Conservation (phyloP, 1,140 invertebrate genomes). For the Lasioglossum baleicum region DNA sequence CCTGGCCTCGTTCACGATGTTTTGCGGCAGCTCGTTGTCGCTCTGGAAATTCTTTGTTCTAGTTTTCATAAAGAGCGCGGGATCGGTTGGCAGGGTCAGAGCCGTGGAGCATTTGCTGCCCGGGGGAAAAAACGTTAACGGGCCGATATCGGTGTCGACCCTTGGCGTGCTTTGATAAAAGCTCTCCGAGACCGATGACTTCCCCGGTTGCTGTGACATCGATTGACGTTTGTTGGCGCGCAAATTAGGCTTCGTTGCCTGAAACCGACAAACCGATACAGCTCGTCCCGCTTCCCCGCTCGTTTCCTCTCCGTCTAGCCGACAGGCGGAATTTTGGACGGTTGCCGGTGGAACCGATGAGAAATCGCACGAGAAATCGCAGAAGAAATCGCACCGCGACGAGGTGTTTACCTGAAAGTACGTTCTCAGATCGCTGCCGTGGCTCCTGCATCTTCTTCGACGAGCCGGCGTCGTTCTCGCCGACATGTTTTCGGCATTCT, state of each 20-base stretch:
- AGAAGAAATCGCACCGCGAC: too few species aligned
- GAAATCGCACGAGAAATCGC: too few species aligned
- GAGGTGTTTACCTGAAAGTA: constrained; percentile 73
- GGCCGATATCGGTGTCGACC: constrained; percentile 76
- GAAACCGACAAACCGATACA: constrained; percentile 22
- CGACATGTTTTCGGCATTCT: constrained; percentile 41
- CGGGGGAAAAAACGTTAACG: constrained; percentile 67
- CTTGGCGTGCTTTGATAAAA: constrained; percentile 78
- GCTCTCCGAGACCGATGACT: constrained; percentile 70
- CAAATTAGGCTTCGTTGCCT: constrained; percentile 74
- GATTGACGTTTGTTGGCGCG: constrained; percentile 72
- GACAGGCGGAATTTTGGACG: too few species aligned
- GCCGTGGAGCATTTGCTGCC: constrained; percentile 55
- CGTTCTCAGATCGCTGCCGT: constrained; percentile 75
- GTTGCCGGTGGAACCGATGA: too few species aligned
- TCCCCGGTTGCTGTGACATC: constrained; percentile 57
- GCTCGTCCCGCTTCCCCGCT: too few species aligned
- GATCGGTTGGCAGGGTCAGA: constrained; percentile 68
- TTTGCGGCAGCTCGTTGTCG: constrained; percentile 72
- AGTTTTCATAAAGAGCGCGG: constrained; percentile 51
- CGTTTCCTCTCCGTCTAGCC: too few species aligned
- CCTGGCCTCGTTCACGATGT: constrained; percentile 73
- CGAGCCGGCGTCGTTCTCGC: constrained; percentile 64
- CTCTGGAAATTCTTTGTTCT: constrained; percentile 64
- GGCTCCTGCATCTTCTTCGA: constrained; percentile 74